A percentile compares a stretch with the other conserved stretches of the same genome.
Conservation (phyloP, 2,113 vertebrate species). For the Marmota flaviventris region DNA sequence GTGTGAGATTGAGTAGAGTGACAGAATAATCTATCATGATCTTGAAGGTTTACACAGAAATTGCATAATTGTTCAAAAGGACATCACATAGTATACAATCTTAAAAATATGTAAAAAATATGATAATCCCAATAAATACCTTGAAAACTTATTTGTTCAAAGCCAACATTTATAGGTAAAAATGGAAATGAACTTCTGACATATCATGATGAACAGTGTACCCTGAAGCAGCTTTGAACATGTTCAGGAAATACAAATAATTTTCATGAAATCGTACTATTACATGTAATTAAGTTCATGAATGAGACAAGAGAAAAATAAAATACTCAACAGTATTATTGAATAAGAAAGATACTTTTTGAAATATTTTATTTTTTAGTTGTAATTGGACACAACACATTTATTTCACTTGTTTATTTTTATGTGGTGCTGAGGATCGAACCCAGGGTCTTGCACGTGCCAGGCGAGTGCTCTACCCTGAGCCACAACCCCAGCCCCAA, state of each 20-base stretch:
- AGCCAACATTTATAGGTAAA: conserved; percentile 1
- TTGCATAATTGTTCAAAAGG: neutral
- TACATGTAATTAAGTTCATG: neutral
- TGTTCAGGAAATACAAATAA: neutral
- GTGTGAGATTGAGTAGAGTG: neutral
- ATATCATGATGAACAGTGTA: neutral
- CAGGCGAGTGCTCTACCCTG: too few relatives aligned
- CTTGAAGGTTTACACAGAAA: conserved; percentile 38
- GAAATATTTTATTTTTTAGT: neutral
- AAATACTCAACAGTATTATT: neutral
- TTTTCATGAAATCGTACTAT: neutral
- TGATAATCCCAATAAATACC: neutral
- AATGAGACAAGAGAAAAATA: neutral
- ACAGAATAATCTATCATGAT: neutral
- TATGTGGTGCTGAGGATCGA: too few relatives aligned
- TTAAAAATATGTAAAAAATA: neutral
- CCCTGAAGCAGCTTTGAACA: neutral
- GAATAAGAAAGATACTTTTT: neutral
- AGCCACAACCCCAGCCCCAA: too few relatives aligned
- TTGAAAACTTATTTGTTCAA: neutral
- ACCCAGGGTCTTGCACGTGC: too few relatives aligned
- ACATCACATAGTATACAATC: neutral
- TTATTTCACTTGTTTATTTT: too few relatives aligned
- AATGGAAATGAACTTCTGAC: conserved; percentile 3
- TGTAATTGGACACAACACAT: too few relatives aligned